These are phyloP conservation scores for Aptenodytes patagonicus DNA, from an alignment of 2,113 vertebrate genomes.

Conservation along the genomic window DNA sequence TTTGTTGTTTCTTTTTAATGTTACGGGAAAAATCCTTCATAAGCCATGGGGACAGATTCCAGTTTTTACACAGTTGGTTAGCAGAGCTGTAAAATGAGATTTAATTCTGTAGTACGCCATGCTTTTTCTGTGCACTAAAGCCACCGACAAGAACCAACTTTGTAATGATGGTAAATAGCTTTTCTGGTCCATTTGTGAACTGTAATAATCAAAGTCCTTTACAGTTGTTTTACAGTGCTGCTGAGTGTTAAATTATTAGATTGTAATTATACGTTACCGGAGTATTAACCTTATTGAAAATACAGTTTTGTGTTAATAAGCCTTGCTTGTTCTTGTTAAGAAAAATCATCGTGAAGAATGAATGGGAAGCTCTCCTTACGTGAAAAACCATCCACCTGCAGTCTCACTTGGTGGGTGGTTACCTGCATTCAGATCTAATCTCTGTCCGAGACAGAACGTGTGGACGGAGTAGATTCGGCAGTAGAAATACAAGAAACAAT, in stretches of 20 bases:
- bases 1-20: slow-evolving; percentile 53
- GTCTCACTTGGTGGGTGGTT: neutral
- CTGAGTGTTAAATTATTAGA: slow-evolving; percentile 71
- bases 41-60: slow-evolving; percentile 72
- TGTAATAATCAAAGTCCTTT: slow-evolving; percentile 65
- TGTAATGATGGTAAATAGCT: slow-evolving; percentile 54
- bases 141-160: slow-evolving; percentile 46
- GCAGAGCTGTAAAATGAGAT: slow-evolving; percentile 71
- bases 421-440: accelerated
- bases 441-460: accelerated
- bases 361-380: neutral
- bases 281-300: slow-evolving; percentile 65
- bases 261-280: slow-evolving; percentile 66
- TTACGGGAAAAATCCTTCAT: slow-evolving; percentile 52
- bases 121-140: slow-evolving; percentile 30
- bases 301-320: slow-evolving; percentile 64
- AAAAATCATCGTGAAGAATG: slow-evolving; percentile 1
- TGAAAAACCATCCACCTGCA: neutral
- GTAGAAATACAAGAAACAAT: neutral
- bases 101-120: slow-evolving; percentile 5
- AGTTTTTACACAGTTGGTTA: slow-evolving; percentile 68
- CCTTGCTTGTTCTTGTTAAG: slow-evolving; percentile 52
- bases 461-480: neutral
- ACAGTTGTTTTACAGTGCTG: slow-evolving; percentile 67
- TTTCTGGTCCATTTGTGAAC: slow-evolving; percentile 70